Percentiles rank a stretch among this genome's conserved stretches.
Conservation (phyloP, 2,888 invertebrate genomes). For the Leucophora obtusa region DNA sequence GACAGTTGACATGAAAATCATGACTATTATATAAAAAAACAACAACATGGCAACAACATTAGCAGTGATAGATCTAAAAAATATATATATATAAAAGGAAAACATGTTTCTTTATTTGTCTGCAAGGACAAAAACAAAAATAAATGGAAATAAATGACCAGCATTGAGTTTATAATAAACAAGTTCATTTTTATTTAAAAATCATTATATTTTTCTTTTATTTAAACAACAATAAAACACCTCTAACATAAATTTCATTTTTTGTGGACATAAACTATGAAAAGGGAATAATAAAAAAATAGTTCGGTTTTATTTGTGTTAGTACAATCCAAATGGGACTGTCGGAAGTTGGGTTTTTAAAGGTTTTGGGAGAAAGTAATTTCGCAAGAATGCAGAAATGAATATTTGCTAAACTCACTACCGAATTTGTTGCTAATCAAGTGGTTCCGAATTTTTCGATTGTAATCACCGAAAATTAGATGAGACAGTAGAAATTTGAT, state of each 20-base stretch:
- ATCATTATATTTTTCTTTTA: slow-evolving; percentile 1
- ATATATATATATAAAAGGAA: slow-evolving; percentile 7
- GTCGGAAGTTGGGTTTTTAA: not conserved
- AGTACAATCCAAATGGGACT: not conserved
- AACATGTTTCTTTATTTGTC: not conserved
- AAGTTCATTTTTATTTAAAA: slow-evolving; percentile 30
- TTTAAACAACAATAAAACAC: not conserved
- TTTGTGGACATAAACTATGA: not conserved
- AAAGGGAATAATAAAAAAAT: not conserved
- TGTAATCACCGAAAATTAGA: too few species aligned
- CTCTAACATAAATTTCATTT: slow-evolving; percentile 6
- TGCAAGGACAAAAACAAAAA: not conserved
- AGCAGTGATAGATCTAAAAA: slow-evolving; percentile 20
- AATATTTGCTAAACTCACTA: too few species aligned
- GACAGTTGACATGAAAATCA: slow-evolving; percentile 65
- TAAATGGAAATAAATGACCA: slow-evolving; percentile 17
- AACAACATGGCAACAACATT: slow-evolving; percentile 7
- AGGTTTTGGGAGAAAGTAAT: not conserved
- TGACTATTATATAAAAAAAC: slow-evolving; percentile 54
- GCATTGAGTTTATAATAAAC: slow-evolving; percentile 28
- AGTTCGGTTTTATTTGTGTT: not conserved
- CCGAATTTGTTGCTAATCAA: too few species aligned
- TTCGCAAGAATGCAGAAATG: too few species aligned
- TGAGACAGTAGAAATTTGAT: too few species aligned
- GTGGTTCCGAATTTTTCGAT: too few species aligned